A percentile compares a stretch with the other conserved stretches of the same genome.
These are phyloP conservation scores for Heliconius charithonia DNA, from an alignment of 2,888 invertebrate species.

Conservation along the genomic window DNA sequence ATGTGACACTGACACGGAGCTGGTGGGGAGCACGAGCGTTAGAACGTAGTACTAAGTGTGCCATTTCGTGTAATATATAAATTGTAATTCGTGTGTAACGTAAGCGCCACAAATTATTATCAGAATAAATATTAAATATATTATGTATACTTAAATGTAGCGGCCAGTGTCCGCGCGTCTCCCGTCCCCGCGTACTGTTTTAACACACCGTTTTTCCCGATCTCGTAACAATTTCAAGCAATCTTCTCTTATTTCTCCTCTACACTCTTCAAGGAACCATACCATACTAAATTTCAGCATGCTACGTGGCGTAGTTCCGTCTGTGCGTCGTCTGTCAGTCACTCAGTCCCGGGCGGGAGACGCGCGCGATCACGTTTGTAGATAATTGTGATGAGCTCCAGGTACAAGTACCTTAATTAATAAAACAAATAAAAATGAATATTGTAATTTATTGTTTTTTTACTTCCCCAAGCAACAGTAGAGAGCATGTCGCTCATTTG, in stretches of 20 bases:
- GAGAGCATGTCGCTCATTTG: too few species aligned
- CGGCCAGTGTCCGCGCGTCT: not conserved
- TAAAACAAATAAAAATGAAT: constrained; percentile 58
- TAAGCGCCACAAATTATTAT: constrained; percentile 2
- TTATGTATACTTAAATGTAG: constrained; percentile 53
- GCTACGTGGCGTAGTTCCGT: too few species aligned
- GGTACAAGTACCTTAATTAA: constrained; percentile 74
- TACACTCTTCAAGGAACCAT: not conserved
- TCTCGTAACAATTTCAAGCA: too few species aligned
- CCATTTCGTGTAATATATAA: constrained; percentile 49
- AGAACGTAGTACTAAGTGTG: constrained; percentile 49
- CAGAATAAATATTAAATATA: not conserved
- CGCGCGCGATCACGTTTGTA: constrained; percentile 51
- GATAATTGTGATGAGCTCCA: constrained; percentile 54
- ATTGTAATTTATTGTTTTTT: constrained; percentile 39
- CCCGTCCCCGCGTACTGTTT: not conserved
- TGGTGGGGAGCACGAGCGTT: constrained; percentile 25
- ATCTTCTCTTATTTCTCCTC: not conserved
- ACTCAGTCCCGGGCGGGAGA: not conserved
- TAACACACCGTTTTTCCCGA: too few species aligned
- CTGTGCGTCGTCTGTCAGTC: not conserved
- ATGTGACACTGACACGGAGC: not conserved
- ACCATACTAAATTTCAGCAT: too few species aligned
- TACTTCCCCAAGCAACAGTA: not conserved
- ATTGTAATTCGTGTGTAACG: constrained; percentile 42